phyloP scores from a whole-genome alignment of 2,888 invertebrate species.

The Encarsia formosa region DNA sequence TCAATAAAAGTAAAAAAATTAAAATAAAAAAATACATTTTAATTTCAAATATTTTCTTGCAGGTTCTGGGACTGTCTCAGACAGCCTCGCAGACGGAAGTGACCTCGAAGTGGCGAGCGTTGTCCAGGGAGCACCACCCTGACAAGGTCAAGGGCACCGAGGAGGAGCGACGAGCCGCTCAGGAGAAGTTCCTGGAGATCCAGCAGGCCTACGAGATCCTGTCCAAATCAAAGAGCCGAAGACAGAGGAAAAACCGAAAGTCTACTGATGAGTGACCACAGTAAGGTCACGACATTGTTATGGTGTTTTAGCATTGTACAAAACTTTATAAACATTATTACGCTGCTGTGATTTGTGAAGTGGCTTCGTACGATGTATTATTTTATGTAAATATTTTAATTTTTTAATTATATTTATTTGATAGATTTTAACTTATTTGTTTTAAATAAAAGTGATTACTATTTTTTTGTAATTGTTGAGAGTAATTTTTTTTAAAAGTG shows the following conservation, averaged over 20 bases:
- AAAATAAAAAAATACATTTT: background rate
- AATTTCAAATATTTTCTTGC: conserved; percentile 24
- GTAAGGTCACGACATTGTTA: too few relatives aligned
- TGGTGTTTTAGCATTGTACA: too few relatives aligned
- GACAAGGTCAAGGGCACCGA: conserved; percentile 79
- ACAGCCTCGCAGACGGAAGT: conserved; percentile 83
- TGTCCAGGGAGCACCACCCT: conserved; percentile 85
- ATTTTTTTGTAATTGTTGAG: too few relatives aligned
- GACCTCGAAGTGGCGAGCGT: conserved; percentile 72
- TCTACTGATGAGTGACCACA: too few relatives aligned
- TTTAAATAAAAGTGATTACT: too few relatives aligned
- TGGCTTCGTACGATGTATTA: too few relatives aligned
- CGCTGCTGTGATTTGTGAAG: too few relatives aligned
- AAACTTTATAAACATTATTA: too few relatives aligned
- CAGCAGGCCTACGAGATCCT: conserved; percentile 89
- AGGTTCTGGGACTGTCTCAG: conserved; percentile 73
- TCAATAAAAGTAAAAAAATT: background rate
- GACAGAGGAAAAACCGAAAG: conserved; percentile 71
- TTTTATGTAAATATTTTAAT: too few relatives aligned
- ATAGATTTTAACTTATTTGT: too few relatives aligned
- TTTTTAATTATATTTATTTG: too few relatives aligned
- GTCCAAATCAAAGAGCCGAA: conserved; percentile 74
- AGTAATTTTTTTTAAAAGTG: too few relatives aligned
- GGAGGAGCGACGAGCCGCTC: conserved; percentile 64
- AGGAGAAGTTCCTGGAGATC: conserved; percentile 87